Percentiles rank a stretch among this genome's conserved stretches.
Evolutionary conservation across 2,797 vertebrate genomes (phyloP).

Genomic region (Anabas testudineus): DNA sequence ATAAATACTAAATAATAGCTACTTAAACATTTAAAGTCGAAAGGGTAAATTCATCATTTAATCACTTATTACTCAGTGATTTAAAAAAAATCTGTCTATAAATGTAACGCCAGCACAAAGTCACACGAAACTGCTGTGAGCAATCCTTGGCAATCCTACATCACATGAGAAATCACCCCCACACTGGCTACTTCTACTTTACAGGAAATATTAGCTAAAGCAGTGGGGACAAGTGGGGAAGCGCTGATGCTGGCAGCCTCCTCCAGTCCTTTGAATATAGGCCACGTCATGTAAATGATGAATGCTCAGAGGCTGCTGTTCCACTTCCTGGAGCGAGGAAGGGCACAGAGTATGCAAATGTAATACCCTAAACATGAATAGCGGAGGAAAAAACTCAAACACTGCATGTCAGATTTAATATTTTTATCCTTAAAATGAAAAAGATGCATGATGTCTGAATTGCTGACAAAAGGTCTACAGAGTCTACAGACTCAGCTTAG

Average conservation of each 20-base stretch:
- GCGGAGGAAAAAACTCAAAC: slow-evolving; percentile 34
- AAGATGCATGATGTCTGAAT: slow-evolving; percentile 40
- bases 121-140: slow-evolving; percentile 9
- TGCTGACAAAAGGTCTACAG: slow-evolving; percentile 49
- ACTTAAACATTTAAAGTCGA: too few species aligned
- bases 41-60: too few species aligned
- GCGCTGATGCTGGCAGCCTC: slow-evolving; percentile 47
- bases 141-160: slow-evolving; percentile 4
- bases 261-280: slow-evolving; percentile 72
- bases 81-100: too few species aligned
- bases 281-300: slow-evolving; percentile 80
- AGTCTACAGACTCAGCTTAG: slow-evolving; percentile 17
- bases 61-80: too few species aligned
- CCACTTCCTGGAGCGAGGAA: slow-evolving; percentile 64
- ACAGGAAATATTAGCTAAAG: slow-evolving; percentile 35
- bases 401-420: slow-evolving; percentile 35
- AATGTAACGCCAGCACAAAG: neutral
- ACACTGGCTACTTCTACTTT: slow-evolving; percentile 14
- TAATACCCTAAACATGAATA: slow-evolving; percentile 39
- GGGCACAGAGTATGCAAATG: slow-evolving; percentile 63
- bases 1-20: neutral
- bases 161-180: slow-evolving; percentile 29
- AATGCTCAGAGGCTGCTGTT: slow-evolving; percentile 76
- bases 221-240: slow-evolving; percentile 43
- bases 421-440: slow-evolving; percentile 39